Evolutionary conservation across 2,113 vertebrate species (phyloP).

Genomic region (Petroica traversi): DNA sequence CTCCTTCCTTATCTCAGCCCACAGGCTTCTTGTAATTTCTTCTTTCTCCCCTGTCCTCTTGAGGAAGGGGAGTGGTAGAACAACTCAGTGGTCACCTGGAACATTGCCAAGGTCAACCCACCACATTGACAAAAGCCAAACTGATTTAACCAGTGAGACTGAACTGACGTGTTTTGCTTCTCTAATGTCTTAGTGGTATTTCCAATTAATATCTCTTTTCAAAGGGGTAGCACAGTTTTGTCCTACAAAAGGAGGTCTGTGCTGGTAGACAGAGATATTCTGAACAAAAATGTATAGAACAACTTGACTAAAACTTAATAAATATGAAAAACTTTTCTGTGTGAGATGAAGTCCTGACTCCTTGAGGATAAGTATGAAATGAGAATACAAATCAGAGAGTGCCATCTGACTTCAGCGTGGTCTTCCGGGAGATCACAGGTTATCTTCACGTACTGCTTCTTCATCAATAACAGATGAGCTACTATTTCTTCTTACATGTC

Average conservation of each 20-base stretch:
- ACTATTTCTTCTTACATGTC: constrained; percentile 57
- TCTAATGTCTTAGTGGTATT: neutral
- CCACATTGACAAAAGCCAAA: neutral
- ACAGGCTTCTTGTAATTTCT: neutral
- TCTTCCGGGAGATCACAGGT: constrained; percentile 38
- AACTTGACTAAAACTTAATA: constrained; percentile 2
- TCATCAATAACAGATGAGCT: constrained; percentile 69
- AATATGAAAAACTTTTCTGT: neutral
- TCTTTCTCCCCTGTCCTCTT: neutral
- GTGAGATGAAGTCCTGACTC: constrained; percentile 17
- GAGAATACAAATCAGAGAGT: constrained; percentile 53
- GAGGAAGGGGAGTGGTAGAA: neutral
- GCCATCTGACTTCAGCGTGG: constrained; percentile 1
- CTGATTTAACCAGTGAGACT: neutral
- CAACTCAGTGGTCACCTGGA: neutral
- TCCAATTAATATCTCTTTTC: neutral
- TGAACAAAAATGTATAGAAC: neutral
- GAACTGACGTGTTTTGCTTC: neutral
- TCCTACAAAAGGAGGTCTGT: neutral
- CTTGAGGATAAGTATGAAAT: constrained; percentile 26
- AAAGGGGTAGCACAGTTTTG: neutral
- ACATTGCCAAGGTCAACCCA: neutral
- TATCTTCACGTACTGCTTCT: constrained; percentile 35
- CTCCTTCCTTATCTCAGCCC: neutral
- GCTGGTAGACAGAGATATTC: neutral